Evolutionary conservation across 1,140 invertebrate genomes (phyloP), one percentile per base, ranked within the genome.

Genomic region (Lepidurus apus): DNA sequence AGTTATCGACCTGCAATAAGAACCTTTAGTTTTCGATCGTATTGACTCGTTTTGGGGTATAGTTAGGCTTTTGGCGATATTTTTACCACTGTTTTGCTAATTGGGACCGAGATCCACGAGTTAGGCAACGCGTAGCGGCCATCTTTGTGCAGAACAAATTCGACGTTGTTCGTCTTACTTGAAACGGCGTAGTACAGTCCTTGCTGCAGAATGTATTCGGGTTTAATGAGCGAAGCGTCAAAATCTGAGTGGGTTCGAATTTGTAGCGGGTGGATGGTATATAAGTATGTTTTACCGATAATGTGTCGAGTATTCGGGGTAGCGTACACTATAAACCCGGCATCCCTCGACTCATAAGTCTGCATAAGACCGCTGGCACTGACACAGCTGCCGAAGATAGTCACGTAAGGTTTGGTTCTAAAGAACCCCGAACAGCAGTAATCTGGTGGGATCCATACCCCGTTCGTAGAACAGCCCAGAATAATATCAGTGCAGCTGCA

Each of bases 381-480:
- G 21, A 65, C 21, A 4, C 53, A 65, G 21, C 53, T 65, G 53
- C 53, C 53, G 13, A 65, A 65, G 21, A 21, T 65, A n/a, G 17
- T 65, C 17, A 65, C 53, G 21, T 21, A 65, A 9, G 53, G 53
- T 17, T 17, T 17, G 4, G 8, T 21, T 17, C 7, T 21, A 65
- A 65, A 65, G 53, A 65, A 74, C 24, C 47, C 26, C 7, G 34
- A 21, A 26, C 78, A 79, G 45, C 78, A 79, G 13, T 79, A 26
- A 13, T 11, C 10, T 8, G 44, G 47, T 24, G 44, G 74, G 65
- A 75, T 44, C 26, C 34, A 45, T 6, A 21, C 26, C 0, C 44
- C 44, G n/a, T 43, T 26, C 26, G 43, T 43, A 1, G 74, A 75
- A 13, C 78, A 65, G 21, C 53, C 53, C 21, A 65, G 53, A n/a